Evolutionary conservation across 2,113 vertebrate genomes (phyloP).

Genomic region (Rhinolophus sinicus): DNA sequence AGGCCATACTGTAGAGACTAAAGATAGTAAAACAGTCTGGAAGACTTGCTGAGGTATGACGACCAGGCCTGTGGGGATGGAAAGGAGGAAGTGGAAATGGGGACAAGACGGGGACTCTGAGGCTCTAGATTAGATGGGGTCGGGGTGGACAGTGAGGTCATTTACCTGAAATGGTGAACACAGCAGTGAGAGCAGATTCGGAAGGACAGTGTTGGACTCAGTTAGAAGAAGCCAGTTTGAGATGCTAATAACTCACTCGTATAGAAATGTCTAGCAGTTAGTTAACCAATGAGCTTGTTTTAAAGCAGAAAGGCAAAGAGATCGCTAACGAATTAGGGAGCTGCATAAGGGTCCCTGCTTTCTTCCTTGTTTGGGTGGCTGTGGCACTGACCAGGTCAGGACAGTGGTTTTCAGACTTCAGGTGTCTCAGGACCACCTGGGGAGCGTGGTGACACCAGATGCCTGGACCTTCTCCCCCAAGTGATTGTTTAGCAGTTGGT

Average conservation of each 20-base stretch:
- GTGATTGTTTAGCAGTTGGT: neutral
- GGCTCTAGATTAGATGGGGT: neutral
- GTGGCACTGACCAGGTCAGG: neutral
- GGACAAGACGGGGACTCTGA: neutral
- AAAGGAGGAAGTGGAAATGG: neutral
- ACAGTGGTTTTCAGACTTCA: neutral
- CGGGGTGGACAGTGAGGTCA: neutral
- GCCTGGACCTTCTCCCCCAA: too few species aligned
- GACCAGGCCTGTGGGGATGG: neutral
- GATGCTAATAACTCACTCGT: neutral
- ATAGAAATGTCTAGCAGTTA: neutral
- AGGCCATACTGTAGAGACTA: neutral
- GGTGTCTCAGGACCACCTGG: fast-evolving
- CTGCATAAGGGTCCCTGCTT: neutral
- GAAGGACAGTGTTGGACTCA: neutral
- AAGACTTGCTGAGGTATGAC: neutral
- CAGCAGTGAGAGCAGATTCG: neutral
- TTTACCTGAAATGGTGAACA: fast-evolving
- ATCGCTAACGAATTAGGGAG: neutral
- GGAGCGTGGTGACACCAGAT: neutral
- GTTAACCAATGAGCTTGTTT: neutral
- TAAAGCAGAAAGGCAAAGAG: neutral
- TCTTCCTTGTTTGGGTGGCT: neutral
- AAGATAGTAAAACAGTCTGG: neutral
- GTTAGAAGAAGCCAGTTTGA: neutral